These are phyloP conservation scores for Stictonetta naevosa DNA, from an alignment of 2,113 vertebrate genomes.

Conservation along the genomic window DNA sequence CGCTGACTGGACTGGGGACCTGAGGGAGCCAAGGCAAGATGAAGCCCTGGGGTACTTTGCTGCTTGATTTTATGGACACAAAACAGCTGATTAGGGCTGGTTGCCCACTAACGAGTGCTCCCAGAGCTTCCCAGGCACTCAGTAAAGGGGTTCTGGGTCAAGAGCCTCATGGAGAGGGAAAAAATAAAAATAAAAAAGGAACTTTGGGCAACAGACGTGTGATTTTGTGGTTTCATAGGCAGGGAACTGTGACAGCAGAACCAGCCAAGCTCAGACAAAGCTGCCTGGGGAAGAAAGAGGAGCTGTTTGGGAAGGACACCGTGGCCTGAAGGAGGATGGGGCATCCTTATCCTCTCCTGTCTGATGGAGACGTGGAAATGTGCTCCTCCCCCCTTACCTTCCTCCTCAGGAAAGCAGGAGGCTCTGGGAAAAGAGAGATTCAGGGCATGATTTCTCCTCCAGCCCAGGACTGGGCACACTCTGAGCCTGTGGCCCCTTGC, in stretches of 20 bases:
- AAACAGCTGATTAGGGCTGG: too few species aligned
- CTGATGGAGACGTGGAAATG: rapidly evolving
- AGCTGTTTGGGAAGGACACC: neutral
- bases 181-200: neutral
- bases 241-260: neutral
- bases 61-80: neutral
- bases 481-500: neutral
- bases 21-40: neutral
- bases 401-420: neutral
- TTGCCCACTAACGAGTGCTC: too few species aligned
- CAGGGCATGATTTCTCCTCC: neutral
- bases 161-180: neutral
- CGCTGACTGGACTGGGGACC: neutral
- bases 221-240: neutral
- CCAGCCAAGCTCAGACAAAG: neutral
- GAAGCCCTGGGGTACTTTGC: neutral
- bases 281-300: neutral
- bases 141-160: neutral
- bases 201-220: rapidly evolving
- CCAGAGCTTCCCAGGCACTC: neutral
- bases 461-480: neutral
- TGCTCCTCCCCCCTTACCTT: neutral
- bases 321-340: rapidly evolving
- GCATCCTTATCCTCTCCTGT: neutral
- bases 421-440: neutral